Conservation (phyloP, 2,113 vertebrate species). For the Phylloscopus trochiloides region DNA sequence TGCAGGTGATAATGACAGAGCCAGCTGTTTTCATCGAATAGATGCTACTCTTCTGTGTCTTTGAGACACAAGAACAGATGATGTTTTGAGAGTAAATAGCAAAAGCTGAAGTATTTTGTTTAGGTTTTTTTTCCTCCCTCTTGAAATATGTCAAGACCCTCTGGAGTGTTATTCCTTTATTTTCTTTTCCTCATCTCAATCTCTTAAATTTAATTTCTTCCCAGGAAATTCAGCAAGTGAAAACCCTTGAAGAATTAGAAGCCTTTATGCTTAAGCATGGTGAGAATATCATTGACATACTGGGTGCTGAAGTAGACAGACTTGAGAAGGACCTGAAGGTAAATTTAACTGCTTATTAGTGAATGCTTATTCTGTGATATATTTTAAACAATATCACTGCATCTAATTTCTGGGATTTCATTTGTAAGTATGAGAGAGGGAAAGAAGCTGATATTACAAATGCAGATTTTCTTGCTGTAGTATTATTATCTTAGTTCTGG, state of each 20-base stretch:
- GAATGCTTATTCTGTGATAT: background rate
- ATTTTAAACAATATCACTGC: background rate
- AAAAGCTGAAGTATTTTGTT: background rate
- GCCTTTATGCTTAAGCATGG: constrained; percentile 97
- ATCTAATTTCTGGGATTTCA: background rate
- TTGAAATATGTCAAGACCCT: background rate
- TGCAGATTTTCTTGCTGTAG: background rate
- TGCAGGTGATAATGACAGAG: background rate
- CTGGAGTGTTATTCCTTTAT: background rate
- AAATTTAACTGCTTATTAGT: background rate
- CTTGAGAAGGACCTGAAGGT: constrained; percentile 98
- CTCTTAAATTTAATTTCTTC: constrained; percentile 23
- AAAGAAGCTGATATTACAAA: background rate
- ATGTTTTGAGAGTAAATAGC: background rate
- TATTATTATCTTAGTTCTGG: background rate
- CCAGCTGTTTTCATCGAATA: background rate
- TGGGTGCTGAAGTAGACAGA: constrained; percentile 96
- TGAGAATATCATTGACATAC: constrained; percentile 95
- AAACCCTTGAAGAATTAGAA: constrained; percentile 93
- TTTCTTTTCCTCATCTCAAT: background rate
- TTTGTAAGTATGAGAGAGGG: background rate
- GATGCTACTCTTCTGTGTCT: background rate
- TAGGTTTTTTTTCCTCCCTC: background rate
- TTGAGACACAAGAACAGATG: background rate
- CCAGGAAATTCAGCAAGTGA: constrained; percentile 96